Conservation (phyloP, 2,888 invertebrate genomes). For the Fissipunctia ypsillon region DNA sequence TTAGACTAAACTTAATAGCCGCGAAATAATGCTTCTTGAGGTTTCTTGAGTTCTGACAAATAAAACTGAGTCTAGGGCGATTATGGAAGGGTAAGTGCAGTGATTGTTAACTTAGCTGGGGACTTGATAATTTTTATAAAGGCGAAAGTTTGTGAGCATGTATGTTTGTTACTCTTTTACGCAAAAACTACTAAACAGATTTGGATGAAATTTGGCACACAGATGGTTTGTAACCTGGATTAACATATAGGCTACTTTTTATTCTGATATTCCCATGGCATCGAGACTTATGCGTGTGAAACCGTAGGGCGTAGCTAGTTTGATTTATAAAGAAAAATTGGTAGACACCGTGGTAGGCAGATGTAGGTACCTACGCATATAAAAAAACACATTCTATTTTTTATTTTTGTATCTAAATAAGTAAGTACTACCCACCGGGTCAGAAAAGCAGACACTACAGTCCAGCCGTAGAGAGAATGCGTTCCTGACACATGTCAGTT, state of each 20-base stretch:
- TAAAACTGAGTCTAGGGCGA: slow-evolving; percentile 2
- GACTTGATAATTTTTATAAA: neutral
- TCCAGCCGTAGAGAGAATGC: too few relatives aligned
- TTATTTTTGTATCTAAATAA: neutral
- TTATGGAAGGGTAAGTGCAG: neutral
- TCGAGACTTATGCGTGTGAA: too few relatives aligned
- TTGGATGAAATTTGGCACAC: too few relatives aligned
- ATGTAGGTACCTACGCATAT: neutral
- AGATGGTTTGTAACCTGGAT: too few relatives aligned
- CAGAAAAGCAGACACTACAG: neutral
- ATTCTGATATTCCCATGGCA: too few relatives aligned
- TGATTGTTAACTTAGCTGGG: neutral
- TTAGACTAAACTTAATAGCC: slow-evolving; percentile 31
- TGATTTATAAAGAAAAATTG: too few relatives aligned
- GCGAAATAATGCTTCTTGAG: slow-evolving; percentile 21
- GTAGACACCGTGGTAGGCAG: neutral
- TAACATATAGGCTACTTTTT: too few relatives aligned
- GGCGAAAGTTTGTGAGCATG: too few relatives aligned
- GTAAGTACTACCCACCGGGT: neutral
- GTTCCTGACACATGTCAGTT: too few relatives aligned
- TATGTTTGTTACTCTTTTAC: too few relatives aligned
- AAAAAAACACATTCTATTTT: neutral
- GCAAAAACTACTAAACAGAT: too few relatives aligned
- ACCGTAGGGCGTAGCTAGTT: too few relatives aligned
- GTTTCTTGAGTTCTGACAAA: slow-evolving; percentile 14